Evolutionary conservation across 2,113 vertebrate genomes (phyloP).

Genomic region (Paracanthobrama guichenoti): DNA sequence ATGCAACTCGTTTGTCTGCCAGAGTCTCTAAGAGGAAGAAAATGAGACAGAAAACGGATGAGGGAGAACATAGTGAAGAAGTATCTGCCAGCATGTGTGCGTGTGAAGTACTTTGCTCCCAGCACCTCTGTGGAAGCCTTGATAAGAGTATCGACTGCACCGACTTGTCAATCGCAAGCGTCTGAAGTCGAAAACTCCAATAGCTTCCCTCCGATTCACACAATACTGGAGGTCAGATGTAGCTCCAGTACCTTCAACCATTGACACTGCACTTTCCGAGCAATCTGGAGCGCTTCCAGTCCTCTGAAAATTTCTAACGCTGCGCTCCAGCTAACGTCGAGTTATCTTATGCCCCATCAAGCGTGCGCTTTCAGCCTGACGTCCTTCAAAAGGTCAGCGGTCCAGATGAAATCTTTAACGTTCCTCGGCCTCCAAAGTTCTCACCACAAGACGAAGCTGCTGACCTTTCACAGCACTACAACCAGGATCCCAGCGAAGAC

Average conservation of each 20-base stretch:
- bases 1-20: conserved; percentile 37
- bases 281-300: conserved; percentile 23
- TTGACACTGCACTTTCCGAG: conserved; percentile 41
- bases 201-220: conserved; percentile 66
- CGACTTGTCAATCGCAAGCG: conserved; percentile 68
- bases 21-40: conserved; percentile 38
- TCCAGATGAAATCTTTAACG: conserved; percentile 33
- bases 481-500: conserved; percentile 22
- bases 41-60: conserved; percentile 48
- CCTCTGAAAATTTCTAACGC: conserved; percentile 29
- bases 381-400: conserved; percentile 43
- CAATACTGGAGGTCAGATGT: conserved; percentile 64
- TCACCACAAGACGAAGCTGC: not conserved
- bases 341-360: conserved; percentile 6
- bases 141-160: conserved; percentile 72
- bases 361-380: conserved; percentile 19
- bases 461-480: conserved; percentile 45
- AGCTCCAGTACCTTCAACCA: conserved; percentile 10
- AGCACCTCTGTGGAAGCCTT: conserved; percentile 69
- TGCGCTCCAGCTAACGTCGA: conserved; percentile 2
- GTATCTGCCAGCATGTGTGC: conserved; percentile 27
- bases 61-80: conserved; percentile 36
- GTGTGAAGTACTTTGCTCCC: conserved; percentile 64
- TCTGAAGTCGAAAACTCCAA: conserved; percentile 68
- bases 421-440: conserved; percentile 12